Evolutionary conservation across 1,140 invertebrate genomes (phyloP), one percentile per base, ranked within the genome.

Genomic region (Cephus cinctus): DNA sequence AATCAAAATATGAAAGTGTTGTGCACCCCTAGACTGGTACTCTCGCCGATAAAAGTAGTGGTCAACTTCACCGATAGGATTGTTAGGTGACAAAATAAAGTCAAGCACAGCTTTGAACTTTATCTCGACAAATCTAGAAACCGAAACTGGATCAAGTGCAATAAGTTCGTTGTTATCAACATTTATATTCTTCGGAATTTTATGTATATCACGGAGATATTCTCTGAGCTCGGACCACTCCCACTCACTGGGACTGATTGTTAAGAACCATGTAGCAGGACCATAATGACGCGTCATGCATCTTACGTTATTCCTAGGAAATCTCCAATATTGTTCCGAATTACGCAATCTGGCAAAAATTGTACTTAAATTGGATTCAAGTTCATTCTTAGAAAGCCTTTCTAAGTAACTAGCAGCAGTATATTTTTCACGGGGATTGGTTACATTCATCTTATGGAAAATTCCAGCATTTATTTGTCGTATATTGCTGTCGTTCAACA

Each of bases 191-290:
- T 12, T 19, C 38, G 21, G 15, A 9, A 6, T 40, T 40, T 5
- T 14, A 36, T 59, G 56, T 4, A 63, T 47, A 49, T 43, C 23
- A 27, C 25, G 38, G 23, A 61, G 4, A 43, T 63, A 56, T 14
- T 54, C 47, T 11, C 39, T 42, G 35, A 65, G 45, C 43, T 65
- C 63, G 1, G 54, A 44, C 57, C 60, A 61, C 34, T 54, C 31
- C 48, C 52, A 63, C 43, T 65, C 59, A 12, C 46, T 55, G 19
- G 59, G 56, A 50, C 63, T 65, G 11, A 63, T n/a, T n/a, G n/a
- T n/a, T n/a, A n/a, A n/a, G n/a, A n/a, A n/a, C n/a, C n/a, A n/a
- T n/a, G n/a, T n/a, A 43, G 57, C 57, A 12, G 55, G 52, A 15
- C 57, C 57, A 27, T 63, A 63, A 32, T 60, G 11, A 18, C 46